Percentiles rank a stretch among this genome's conserved stretches.
These are phyloP conservation scores for Variabilichromis moorii DNA, from an alignment of 2,113 vertebrate species.

Conservation along the genomic window DNA sequence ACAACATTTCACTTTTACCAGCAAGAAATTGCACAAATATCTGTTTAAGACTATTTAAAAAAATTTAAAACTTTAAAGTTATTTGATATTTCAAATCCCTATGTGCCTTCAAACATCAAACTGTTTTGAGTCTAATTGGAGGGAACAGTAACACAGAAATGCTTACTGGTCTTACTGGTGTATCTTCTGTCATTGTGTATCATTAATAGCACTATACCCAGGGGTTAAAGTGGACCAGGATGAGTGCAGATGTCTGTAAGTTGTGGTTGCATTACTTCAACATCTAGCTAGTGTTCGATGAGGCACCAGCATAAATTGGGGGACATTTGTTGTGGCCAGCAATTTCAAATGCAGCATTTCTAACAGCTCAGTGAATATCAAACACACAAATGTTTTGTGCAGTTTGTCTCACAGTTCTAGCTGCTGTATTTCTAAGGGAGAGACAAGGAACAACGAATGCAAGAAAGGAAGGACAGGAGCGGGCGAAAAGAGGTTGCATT, in stretches of 20 bases:
- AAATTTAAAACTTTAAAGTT: neutral
- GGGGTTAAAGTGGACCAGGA: neutral
- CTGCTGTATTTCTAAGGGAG: neutral
- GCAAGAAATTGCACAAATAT: neutral
- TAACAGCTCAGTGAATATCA: neutral
- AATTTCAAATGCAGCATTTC: neutral
- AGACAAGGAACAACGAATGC: neutral
- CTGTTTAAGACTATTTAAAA: neutral
- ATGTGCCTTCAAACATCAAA: neutral
- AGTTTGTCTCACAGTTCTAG: neutral
- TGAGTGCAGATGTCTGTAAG: neutral
- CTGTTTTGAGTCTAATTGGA: neutral
- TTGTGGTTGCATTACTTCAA: neutral
- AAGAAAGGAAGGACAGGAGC: neutral
- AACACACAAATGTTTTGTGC: neutral
- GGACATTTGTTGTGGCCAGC: neutral
- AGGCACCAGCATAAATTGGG: neutral
- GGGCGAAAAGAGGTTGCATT: neutral
- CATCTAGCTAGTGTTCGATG: neutral
- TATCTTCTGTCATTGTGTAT: neutral
- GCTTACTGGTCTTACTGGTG: neutral
- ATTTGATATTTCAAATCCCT: neutral
- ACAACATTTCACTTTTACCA: neutral
- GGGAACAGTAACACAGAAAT: neutral
- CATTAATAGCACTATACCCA: neutral